Evolutionary conservation across 2,113 vertebrate genomes (phyloP).

Genomic region (Perognathus longimembris): DNA sequence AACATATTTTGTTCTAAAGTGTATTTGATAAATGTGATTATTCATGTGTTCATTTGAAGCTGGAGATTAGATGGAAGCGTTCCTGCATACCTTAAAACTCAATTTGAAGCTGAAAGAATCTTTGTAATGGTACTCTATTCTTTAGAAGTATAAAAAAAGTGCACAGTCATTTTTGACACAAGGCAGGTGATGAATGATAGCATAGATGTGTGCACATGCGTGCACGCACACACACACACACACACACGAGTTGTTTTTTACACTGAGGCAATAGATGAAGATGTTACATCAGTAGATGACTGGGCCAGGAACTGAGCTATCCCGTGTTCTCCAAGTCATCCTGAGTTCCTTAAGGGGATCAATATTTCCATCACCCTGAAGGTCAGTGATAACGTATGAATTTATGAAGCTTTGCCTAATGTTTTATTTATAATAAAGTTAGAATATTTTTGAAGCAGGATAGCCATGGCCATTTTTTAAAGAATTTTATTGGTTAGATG

Average conservation of each 20-base stretch:
- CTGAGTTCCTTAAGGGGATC: background rate
- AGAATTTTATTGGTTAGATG: background rate
- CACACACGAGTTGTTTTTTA: too few relatives aligned
- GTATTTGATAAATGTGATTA: constrained; percentile 29
- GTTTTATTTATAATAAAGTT: background rate
- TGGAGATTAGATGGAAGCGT: background rate
- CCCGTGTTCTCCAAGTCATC: background rate
- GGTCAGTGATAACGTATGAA: background rate
- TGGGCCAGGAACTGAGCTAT: background rate
- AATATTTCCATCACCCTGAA: background rate
- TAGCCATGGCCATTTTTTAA: background rate
- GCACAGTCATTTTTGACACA: background rate
- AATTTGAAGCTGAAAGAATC: constrained; percentile 22
- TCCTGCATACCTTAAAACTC: constrained; percentile 32
- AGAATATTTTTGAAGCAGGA: background rate
- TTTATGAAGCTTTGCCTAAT: background rate
- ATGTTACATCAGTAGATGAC: background rate
- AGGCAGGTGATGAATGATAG: background rate
- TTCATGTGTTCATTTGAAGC: constrained; percentile 36
- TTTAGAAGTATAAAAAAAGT: background rate
- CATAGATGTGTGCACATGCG: too few relatives aligned
- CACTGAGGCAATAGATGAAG: background rate
- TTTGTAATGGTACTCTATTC: background rate
- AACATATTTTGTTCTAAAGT: background rate
- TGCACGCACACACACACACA: too few relatives aligned